Conservation (phyloP, 2,888 invertebrate genomes). For the Eupithecia subumbrata region DNA sequence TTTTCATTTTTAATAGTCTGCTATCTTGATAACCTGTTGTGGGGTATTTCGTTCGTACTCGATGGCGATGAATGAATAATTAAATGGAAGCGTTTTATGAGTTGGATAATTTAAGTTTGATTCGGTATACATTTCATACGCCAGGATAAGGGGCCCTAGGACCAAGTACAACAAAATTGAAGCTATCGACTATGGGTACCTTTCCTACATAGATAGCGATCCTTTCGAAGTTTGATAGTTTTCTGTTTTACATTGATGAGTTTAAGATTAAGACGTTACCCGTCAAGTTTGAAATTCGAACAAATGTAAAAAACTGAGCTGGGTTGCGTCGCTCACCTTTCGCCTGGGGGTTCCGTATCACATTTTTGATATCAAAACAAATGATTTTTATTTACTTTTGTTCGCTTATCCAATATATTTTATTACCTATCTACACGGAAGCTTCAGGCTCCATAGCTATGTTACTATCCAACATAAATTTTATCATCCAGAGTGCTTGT, state of each 20-base stretch:
- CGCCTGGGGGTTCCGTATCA: conserved; percentile 17
- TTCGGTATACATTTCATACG: conserved; percentile 49
- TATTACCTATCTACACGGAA: not conserved
- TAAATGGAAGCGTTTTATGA: conserved; percentile 78
- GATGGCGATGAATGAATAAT: conserved; percentile 82
- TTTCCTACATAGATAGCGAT: too few relatives aligned
- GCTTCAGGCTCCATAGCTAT: too few relatives aligned
- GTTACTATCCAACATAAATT: too few relatives aligned
- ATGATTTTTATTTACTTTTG: not conserved
- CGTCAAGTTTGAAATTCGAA: conserved; percentile 78
- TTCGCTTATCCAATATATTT: too few relatives aligned
- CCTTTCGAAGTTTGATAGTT: too few relatives aligned
- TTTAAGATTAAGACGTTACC: conserved; percentile 69
- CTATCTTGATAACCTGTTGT: conserved; percentile 80
- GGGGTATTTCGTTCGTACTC: conserved; percentile 76
- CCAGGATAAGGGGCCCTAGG: not conserved
- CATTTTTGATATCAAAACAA: not conserved
- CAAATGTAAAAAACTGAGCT: conserved; percentile 43
- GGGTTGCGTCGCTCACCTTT: not conserved
- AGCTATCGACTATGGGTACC: conserved; percentile 5
- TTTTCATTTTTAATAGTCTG: conserved; percentile 71
- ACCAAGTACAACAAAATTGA: not conserved
- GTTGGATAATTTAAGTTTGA: conserved; percentile 65
- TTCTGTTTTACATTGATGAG: too few relatives aligned
- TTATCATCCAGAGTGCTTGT: too few relatives aligned